Evolutionary conservation across 1,140 invertebrate species (phyloP).

Genomic region (Sitobion miscanthi): DNA sequence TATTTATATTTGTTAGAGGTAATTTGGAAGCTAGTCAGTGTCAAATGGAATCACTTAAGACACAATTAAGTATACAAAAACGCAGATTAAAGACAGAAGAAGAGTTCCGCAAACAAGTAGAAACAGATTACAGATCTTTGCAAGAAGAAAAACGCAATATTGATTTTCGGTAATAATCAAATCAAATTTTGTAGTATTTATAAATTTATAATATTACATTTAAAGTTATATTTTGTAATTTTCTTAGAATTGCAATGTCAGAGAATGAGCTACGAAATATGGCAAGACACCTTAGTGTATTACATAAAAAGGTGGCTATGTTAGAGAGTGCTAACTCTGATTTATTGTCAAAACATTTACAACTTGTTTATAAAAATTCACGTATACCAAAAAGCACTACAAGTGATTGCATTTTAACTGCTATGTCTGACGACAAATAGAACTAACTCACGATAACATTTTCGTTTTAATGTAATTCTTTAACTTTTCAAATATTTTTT

Average conservation of each 20-base stretch:
- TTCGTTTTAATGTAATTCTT: neutral
- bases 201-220: neutral
- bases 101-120: constrained; percentile 62
- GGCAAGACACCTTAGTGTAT: constrained; percentile 60
- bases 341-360: constrained; percentile 61
- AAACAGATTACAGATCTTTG: constrained; percentile 61
- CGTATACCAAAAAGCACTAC: constrained; percentile 59
- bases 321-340: constrained; percentile 62
- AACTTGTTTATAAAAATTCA: constrained; percentile 60
- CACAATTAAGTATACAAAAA: constrained; percentile 61
- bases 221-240: neutral
- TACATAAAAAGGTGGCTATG: constrained; percentile 61
- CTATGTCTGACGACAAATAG: neutral
- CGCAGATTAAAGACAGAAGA: constrained; percentile 61
- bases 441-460: neutral
- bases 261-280: constrained; percentile 57
- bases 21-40: constrained; percentile 61
- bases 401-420: constrained; percentile 57
- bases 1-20: constrained; percentile 58
- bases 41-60: constrained; percentile 61
- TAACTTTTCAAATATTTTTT: neutral
- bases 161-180: constrained; percentile 59
- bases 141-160: constrained; percentile 62
- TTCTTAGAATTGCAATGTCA: constrained; percentile 34
- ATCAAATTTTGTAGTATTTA: neutral